Evolutionary conservation across 1,140 invertebrate genomes (phyloP).

Genomic region (Episyrphus balteatus): DNA sequence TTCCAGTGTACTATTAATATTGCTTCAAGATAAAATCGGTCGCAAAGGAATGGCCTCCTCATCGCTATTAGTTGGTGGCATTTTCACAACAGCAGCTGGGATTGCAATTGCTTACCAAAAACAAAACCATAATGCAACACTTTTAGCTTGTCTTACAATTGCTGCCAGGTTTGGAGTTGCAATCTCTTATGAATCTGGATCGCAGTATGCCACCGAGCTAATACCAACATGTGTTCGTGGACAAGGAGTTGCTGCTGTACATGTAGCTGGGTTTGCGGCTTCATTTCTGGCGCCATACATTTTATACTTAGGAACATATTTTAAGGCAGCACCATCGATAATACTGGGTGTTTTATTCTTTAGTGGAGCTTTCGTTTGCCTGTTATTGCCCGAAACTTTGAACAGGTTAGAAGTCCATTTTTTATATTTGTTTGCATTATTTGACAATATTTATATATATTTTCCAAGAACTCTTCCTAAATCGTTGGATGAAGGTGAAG

Average conservation of each 20-base stretch:
- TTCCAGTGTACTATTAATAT: slow-evolving; percentile 44
- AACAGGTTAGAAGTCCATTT: slow-evolving; percentile 29
- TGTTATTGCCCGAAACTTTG: slow-evolving; percentile 51
- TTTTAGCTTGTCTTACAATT: slow-evolving; percentile 42
- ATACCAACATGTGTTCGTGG: slow-evolving; percentile 55
- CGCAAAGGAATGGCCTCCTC: slow-evolving; percentile 46
- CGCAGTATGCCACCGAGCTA: slow-evolving; percentile 55
- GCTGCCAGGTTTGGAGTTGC: slow-evolving; percentile 51
- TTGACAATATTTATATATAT: not conserved
- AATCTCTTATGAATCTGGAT: slow-evolving; percentile 50
- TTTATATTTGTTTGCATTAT: too few relatives aligned
- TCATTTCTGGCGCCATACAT: slow-evolving; percentile 47
- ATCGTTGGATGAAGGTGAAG: slow-evolving; percentile 49
- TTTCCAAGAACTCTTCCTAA: slow-evolving; percentile 41
- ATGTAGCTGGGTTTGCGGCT: slow-evolving; percentile 46
- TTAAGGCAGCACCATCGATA: slow-evolving; percentile 44
- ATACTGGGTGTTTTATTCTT: slow-evolving; percentile 46
- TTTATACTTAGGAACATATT: slow-evolving; percentile 39
- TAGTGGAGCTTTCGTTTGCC: slow-evolving; percentile 42
- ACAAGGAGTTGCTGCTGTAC: slow-evolving; percentile 45
- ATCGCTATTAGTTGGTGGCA: slow-evolving; percentile 42
- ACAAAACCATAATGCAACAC: slow-evolving; percentile 31
- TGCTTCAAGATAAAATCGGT: slow-evolving; percentile 46
- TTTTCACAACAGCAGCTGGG: slow-evolving; percentile 39
- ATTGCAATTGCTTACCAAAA: slow-evolving; percentile 33